These are phyloP conservation scores for Drosophila ohnishii DNA, from an alignment of 1,140 invertebrate species.

Conservation along the genomic window DNA sequence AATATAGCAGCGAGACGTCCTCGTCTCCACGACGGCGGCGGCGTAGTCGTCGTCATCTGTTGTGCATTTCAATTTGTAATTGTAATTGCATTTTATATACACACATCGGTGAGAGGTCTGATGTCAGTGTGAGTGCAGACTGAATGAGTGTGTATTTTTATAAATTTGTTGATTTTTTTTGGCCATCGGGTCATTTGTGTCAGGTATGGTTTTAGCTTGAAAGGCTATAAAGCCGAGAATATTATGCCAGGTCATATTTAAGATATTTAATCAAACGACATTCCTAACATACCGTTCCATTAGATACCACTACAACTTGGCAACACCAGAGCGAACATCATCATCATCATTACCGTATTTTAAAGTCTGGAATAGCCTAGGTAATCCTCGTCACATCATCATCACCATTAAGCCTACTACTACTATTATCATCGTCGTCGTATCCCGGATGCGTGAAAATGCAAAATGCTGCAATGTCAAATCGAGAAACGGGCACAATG, in stretches of 20 bases:
- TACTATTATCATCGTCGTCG: conserved; percentile 1
- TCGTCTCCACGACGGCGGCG: conserved; percentile 3
- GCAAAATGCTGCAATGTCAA: conserved; percentile 69
- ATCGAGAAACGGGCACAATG: conserved; percentile 63
- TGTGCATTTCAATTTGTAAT: conserved; percentile 65
- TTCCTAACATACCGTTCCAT: conserved; percentile 13
- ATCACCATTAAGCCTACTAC: conserved; percentile 1
- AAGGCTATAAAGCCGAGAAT: not conserved
- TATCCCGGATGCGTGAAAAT: conserved; percentile 60
- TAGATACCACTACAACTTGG: not conserved
- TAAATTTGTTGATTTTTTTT: conserved; percentile 5
- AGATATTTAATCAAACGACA: conserved; percentile 14
- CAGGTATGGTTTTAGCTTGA: conserved; percentile 8
- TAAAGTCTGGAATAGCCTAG: conserved; percentile 23
- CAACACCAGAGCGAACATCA: conserved; percentile 28
- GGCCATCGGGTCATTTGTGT: conserved; percentile 20
- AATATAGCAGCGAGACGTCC: conserved; percentile 25
- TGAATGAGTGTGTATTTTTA: conserved; percentile 6
- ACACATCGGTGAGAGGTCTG: not conserved
- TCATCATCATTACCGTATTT: conserved; percentile 18
- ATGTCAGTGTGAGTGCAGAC: not conserved
- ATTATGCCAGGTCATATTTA: not conserved
- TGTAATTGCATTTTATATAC: conserved; percentile 48
- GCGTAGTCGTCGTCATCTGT: conserved; percentile 52
- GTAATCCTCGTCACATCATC: conserved; percentile 32